Percentiles rank a stretch among this genome's conserved stretches.
These are phyloP conservation scores for Irena cyanogastra DNA, from an alignment of 2,113 vertebrate species.

Conservation along the genomic window DNA sequence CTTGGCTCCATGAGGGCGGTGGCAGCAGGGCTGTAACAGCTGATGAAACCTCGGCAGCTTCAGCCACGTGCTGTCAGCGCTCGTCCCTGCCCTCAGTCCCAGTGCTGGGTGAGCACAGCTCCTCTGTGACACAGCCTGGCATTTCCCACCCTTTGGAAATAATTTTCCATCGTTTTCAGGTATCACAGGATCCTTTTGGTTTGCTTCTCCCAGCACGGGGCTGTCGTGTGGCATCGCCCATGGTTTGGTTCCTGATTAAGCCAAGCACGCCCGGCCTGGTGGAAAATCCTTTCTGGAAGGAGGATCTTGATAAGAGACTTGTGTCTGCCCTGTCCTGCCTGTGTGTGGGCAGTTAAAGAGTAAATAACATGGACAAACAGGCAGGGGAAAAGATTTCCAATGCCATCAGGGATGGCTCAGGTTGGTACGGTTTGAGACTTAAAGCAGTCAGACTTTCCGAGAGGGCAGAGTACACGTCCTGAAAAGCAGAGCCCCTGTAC, in stretches of 20 bases:
- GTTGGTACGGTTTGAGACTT: not conserved
- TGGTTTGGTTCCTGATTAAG: not conserved
- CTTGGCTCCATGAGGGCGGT: not conserved
- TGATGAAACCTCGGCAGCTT: not conserved
- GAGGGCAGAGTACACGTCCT: not conserved
- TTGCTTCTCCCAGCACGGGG: not conserved
- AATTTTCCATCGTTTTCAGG: not conserved
- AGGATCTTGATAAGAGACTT: conserved; percentile 26
- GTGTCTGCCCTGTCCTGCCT: not conserved
- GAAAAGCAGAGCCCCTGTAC: not conserved
- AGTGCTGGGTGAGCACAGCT: not conserved
- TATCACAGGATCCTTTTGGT: not conserved
- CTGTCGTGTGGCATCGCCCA: fast-evolving
- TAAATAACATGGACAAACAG: not conserved
- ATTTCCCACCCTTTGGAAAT: not conserved
- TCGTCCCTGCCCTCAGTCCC: fast-evolving
- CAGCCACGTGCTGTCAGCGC: fast-evolving
- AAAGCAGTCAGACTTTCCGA: not conserved
- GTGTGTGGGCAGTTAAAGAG: not conserved
- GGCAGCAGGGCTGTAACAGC: not conserved
- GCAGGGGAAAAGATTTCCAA: not conserved
- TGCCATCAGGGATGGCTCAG: fast-evolving
- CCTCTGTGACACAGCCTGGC: not conserved
- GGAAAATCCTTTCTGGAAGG: conserved; percentile 17
- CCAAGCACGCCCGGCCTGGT: fast-evolving